phyloP scores from a whole-genome alignment of 2,797 vertebrate species.

The Micrastur ruficollis region DNA sequence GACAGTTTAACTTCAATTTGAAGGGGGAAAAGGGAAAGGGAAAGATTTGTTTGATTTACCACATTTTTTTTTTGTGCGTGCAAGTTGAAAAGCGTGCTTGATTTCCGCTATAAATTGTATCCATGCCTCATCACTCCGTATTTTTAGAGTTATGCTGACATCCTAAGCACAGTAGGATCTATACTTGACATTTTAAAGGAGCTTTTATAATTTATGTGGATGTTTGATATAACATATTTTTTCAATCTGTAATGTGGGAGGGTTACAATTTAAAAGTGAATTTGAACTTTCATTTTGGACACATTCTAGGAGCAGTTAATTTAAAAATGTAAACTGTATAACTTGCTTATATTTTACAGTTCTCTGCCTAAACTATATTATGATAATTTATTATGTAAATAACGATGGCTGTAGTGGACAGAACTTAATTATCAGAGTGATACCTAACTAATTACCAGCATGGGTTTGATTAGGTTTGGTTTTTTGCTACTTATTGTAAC shows the following conservation, averaged over 20 bases:
- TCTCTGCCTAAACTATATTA: not conserved
- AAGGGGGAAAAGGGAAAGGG: not conserved
- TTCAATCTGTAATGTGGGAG: slow-evolving; percentile 22
- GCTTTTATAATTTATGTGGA: slow-evolving; percentile 48
- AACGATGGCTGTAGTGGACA: not conserved
- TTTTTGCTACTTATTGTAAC: not conserved
- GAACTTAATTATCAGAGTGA: not conserved
- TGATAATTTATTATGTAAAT: not conserved
- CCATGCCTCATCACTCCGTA: slow-evolving; percentile 22
- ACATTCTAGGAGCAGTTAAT: not conserved
- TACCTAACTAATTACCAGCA: not conserved
- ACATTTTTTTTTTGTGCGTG: not conserved
- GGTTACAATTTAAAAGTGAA: slow-evolving; percentile 14
- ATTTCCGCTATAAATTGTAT: slow-evolving; percentile 42
- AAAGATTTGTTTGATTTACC: slow-evolving; percentile 18
- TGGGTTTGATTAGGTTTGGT: not conserved
- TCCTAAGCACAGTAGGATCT: slow-evolving; percentile 50
- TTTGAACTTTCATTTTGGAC: not conserved
- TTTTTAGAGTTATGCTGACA: slow-evolving; percentile 52
- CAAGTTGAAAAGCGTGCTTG: slow-evolving; percentile 41
- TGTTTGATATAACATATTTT: slow-evolving; percentile 47
- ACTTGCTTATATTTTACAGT: not conserved
- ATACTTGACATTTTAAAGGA: slow-evolving; percentile 38
- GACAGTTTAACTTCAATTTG: not conserved
- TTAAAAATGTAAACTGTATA: not conserved